Percentiles rank a stretch among this genome's conserved stretches.
Evolutionary conservation across 2,797 vertebrate genomes (phyloP).

Genomic region (Oryzias sinensis): DNA sequence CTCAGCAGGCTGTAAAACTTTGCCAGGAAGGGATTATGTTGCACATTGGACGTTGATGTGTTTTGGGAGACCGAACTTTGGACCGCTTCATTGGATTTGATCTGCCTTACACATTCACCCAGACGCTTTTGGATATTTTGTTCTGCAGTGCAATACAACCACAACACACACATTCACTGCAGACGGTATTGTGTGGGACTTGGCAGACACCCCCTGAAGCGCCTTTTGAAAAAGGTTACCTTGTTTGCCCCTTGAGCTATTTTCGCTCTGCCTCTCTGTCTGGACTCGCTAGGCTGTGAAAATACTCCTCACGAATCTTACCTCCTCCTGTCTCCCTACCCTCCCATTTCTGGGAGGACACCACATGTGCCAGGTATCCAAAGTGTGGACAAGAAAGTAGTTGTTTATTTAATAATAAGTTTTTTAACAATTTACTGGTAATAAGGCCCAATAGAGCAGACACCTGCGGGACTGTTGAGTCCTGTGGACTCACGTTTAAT

Average conservation of each 20-base stretch:
- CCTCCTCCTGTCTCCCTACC: slow-evolving; percentile 49
- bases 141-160: slow-evolving; percentile 56
- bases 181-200: slow-evolving; percentile 79
- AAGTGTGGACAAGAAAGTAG: slow-evolving; percentile 76
- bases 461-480: slow-evolving; percentile 69
- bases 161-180: slow-evolving; percentile 65
- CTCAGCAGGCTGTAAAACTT: too few species aligned
- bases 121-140: slow-evolving; percentile 60
- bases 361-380: slow-evolving; percentile 74
- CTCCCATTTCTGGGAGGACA: slow-evolving; percentile 64
- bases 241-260: slow-evolving; percentile 78
- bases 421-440: slow-evolving; percentile 78
- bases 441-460: slow-evolving; percentile 71
- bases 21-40: slow-evolving; percentile 11
- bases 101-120: slow-evolving; percentile 40
- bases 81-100: slow-evolving; percentile 33
- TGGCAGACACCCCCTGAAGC: slow-evolving; percentile 77
- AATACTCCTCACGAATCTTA: slow-evolving; percentile 68
- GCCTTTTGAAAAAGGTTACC: slow-evolving; percentile 76
- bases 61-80: slow-evolving; percentile 36
- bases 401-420: slow-evolving; percentile 63
- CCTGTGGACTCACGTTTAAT: slow-evolving; percentile 71
- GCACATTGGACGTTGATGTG: slow-evolving; percentile 10
- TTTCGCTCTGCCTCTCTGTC: slow-evolving; percentile 70
- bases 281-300: slow-evolving; percentile 75